phyloP scores from a whole-genome alignment of 2,888 invertebrate species.

The Carcina quercana region DNA sequence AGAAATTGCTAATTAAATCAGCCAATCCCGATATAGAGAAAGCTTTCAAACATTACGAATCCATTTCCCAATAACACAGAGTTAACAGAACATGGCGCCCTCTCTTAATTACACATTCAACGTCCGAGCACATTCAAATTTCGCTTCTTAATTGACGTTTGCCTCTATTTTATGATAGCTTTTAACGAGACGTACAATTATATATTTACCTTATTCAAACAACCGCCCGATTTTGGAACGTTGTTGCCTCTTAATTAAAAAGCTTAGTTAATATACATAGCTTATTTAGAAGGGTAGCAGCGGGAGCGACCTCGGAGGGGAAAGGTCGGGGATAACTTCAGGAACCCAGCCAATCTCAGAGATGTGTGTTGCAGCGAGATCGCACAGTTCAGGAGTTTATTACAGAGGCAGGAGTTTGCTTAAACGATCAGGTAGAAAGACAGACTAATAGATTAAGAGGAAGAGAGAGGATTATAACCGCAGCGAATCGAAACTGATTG shows the following conservation, averaged over 20 bases:
- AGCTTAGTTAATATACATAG: not conserved
- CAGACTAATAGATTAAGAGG: too few species aligned
- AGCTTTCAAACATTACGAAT: constrained; percentile 17
- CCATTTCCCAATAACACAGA: constrained; percentile 32
- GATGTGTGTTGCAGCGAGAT: too few species aligned
- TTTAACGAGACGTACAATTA: constrained; percentile 38
- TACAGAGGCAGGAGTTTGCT: too few species aligned
- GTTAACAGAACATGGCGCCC: constrained; percentile 21
- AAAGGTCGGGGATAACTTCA: not conserved
- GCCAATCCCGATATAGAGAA: too few species aligned
- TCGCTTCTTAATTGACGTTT: constrained; percentile 42
- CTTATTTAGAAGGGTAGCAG: too few species aligned
- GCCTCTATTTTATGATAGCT: constrained; percentile 38
- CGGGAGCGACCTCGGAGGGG: too few species aligned
- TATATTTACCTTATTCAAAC: constrained; percentile 35
- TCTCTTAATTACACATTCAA: constrained; percentile 43
- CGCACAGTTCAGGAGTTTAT: too few species aligned
- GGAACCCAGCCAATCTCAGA: constrained; percentile 17
- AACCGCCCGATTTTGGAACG: constrained; percentile 17
- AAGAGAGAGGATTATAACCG: too few species aligned
- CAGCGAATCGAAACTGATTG: too few species aligned
- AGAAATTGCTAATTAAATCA: too few species aligned
- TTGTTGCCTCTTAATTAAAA: not conserved
- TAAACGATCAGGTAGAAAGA: too few species aligned
- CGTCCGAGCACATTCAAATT: constrained; percentile 38